Evolutionary conservation across 2,888 invertebrate species (phyloP).

Genomic region (Drosophila fulvimacula): DNA sequence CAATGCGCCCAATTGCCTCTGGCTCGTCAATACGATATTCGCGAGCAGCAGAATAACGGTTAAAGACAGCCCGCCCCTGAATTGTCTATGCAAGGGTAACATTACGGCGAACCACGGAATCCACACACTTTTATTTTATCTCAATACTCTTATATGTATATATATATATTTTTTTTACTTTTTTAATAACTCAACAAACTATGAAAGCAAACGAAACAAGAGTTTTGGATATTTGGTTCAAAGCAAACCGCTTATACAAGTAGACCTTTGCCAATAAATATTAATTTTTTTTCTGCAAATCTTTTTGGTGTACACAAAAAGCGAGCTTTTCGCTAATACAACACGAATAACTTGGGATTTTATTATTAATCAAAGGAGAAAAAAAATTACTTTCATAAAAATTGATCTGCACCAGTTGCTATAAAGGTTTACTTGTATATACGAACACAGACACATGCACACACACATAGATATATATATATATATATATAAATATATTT

Average conservation of each 20-base stretch:
- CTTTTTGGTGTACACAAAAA: constrained; percentile 3
- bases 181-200: constrained; percentile 2
- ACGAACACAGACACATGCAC: not conserved
- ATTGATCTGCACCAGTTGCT: constrained; percentile 9
- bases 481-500: too few species aligned
- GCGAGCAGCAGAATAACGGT: constrained; percentile 46
- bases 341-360: constrained; percentile 3
- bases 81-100: constrained; percentile 43
- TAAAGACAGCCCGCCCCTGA: constrained; percentile 40
- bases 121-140: constrained; percentile 16
- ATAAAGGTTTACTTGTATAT: constrained; percentile 6
- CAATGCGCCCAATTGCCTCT: constrained; percentile 30
- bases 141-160: not conserved
- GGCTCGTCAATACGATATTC: constrained; percentile 22
- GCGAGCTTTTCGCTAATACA: constrained; percentile 11
- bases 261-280: constrained; percentile 8
- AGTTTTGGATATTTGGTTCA: not conserved
- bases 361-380: not conserved
- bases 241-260: constrained; percentile 3
- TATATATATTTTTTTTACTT: not conserved
- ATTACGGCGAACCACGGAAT: constrained; percentile 42
- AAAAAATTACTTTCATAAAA: constrained; percentile 2
- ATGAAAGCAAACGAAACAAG: constrained; percentile 5
- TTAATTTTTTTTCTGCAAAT: constrained; percentile 8
- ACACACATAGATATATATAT: not conserved